Percentiles rank a stretch among this genome's conserved stretches.
Conservation (phyloP, 2,888 invertebrate species). For the Cataglyphis rosenhaueri region DNA sequence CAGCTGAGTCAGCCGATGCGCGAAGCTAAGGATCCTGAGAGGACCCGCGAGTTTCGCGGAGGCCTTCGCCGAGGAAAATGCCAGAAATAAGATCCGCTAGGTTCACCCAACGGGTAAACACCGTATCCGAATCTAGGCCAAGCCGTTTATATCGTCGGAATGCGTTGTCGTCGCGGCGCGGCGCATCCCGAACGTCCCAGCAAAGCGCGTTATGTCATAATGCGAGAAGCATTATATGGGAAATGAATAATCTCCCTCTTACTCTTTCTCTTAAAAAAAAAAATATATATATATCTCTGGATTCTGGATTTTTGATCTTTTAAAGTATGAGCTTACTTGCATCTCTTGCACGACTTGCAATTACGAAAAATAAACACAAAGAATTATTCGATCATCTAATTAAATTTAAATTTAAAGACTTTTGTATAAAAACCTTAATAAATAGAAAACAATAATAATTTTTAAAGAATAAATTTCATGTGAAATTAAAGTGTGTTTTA, state of each 20-base stretch:
- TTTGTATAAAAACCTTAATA: not conserved
- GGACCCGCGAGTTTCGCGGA: slow-evolving; percentile 61
- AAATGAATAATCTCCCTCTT: not conserved
- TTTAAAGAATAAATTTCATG: not conserved
- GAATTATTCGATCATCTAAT: not conserved
- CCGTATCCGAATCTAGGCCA: slow-evolving; percentile 77
- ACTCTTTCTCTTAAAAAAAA: not conserved
- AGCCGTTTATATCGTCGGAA: slow-evolving; percentile 77
- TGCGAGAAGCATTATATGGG: not conserved
- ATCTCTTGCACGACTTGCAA: not conserved
- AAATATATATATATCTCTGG: not conserved
- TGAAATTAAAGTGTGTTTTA: not conserved
- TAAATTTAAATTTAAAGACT: not conserved
- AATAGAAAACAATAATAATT: not conserved
- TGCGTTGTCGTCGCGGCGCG: slow-evolving; percentile 72
- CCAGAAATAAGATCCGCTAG: slow-evolving; percentile 78
- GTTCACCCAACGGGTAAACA: slow-evolving; percentile 68
- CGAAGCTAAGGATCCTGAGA: slow-evolving; percentile 35
- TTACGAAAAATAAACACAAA: not conserved
- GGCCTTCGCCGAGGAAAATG: slow-evolving; percentile 73
- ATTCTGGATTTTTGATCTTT: not conserved
- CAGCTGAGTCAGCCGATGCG: slow-evolving; percentile 39
- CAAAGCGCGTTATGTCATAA: slow-evolving; percentile 69
- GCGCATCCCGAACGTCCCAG: slow-evolving; percentile 25
- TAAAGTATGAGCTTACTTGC: not conserved